Base-by-base conservation (phyloP, 2,113 vertebrate genomes). In the Actinemys pallida region DNA sequence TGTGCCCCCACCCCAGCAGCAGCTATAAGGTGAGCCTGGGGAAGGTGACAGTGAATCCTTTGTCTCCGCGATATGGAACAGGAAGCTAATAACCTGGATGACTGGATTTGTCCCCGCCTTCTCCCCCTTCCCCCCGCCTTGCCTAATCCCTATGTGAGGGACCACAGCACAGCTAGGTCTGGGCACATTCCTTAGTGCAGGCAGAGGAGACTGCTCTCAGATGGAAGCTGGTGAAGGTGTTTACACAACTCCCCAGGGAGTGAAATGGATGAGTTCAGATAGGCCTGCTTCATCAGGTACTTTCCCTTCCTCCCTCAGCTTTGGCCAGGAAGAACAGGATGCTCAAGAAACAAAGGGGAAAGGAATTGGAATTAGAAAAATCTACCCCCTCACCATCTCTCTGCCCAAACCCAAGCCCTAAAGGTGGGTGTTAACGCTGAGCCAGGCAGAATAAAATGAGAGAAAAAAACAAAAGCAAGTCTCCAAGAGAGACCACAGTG, bases 11-110 rank as follows among this genome's bases (percentile, higher is more conserved):
- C n/a, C 12, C n/a, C 69, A 22, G 35, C 9, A 72, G 20, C 69
- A 69, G 69, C 16, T 39, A 10, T 35, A 72, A 16, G 31, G 31
- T 16, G 16, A 72, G 69, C n/a, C 86, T 56, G 47, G 90, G 52
- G 39, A 13, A 22, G 53, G 27, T 87, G 27, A 24, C 0, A 0
- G 3, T 7, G 62, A 78, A 78, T 31, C 72, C 10, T 29, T 85
- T 27, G 24, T 47, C 13, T 54, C 62, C 59, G 25, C 10, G 42
- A 2, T 2, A 42, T 35, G 75, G 50, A 72, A 81, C 27, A 80
- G 31, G 35, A 22, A 4, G 8, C 29, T 3, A 0, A 1, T 75
- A 42, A 42, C 2, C 62, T 35, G 31, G 62, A 8, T 65, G 62
- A 65, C 62, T 35, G 31, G 4, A 59, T 27, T 29, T 35, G 62